A percentile compares a stretch with the other conserved stretches of the same genome.
Conservation (phyloP, 2,797 vertebrate genomes). For the Anomalospiza imberbis region DNA sequence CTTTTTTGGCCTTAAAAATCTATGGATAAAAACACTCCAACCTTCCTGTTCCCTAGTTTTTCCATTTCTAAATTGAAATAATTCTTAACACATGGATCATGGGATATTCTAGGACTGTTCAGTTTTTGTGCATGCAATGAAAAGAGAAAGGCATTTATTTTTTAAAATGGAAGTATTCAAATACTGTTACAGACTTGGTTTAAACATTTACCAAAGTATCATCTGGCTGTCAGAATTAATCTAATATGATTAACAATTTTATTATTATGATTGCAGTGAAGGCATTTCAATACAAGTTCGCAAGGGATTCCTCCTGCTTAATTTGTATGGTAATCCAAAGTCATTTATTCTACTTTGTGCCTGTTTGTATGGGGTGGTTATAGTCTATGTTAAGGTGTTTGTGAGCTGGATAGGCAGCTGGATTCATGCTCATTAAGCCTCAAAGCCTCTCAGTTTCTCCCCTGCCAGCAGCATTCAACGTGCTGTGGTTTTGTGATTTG, state of each 20-base stretch:
- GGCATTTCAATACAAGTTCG: not conserved
- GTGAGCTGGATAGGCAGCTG: conserved; percentile 9
- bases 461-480: conserved; percentile 25
- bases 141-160: not conserved
- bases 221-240: conserved; percentile 15
- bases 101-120: not conserved
- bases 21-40: not conserved
- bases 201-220: not conserved
- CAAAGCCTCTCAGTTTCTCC: conserved; percentile 32
- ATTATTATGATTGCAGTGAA: not conserved
- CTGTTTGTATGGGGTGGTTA: not conserved
- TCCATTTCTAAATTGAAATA: not conserved
- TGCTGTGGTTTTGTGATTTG: conserved; percentile 65
- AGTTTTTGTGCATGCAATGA: not conserved
- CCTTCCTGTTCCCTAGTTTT: not conserved
- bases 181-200: not conserved
- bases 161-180: not conserved
- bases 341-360: conserved; percentile 21
- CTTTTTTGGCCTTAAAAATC: not conserved
- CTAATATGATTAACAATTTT: conserved; percentile 1
- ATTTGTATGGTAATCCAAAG: conserved; percentile 46
- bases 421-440: conserved; percentile 39
- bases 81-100: not conserved
- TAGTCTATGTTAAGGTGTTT: not conserved
- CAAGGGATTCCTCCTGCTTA: conserved; percentile 16